phyloP scores from a whole-genome alignment of 2,113 vertebrate genomes.

The Numida meleagris region DNA sequence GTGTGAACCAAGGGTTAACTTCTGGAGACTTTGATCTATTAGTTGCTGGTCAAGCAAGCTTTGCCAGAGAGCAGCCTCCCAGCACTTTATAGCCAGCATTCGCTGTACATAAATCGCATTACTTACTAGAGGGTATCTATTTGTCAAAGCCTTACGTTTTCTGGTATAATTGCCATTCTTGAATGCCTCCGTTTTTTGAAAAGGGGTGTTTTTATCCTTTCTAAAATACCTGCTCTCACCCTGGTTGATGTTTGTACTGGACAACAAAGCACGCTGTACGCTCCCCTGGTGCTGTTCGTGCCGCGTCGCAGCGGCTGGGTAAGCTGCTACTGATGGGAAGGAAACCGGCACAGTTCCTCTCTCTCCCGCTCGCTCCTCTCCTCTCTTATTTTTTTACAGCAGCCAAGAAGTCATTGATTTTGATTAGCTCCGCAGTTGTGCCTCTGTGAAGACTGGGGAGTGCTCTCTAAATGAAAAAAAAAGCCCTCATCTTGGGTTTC shows the following conservation, averaged over 20 bases:
- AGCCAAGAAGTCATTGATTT: conserved; percentile 66
- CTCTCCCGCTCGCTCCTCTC: not conserved
- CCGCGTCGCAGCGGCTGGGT: conserved; percentile 43
- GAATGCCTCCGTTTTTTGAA: conserved; percentile 67
- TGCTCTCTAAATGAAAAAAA: conserved; percentile 51
- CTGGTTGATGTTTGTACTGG: conserved; percentile 65
- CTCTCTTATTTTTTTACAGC: not conserved
- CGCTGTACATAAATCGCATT: conserved; percentile 55
- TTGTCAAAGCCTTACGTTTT: conserved; percentile 68
- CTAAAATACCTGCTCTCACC: conserved; percentile 52
- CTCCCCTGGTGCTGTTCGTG: conserved; percentile 7
- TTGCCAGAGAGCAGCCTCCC: not conserved
- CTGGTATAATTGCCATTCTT: conserved; percentile 60
- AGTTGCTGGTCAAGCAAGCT: not conserved
- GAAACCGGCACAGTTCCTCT: conserved; percentile 51
- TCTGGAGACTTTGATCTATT: not conserved
- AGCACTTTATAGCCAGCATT: conserved; percentile 48
- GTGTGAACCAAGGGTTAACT: not conserved
- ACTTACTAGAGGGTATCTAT: conserved; percentile 30
- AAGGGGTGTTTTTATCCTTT: conserved; percentile 77
- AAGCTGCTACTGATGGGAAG: conserved; percentile 39
- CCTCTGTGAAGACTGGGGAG: conserved; percentile 24
- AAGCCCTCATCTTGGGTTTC: conserved; percentile 73
- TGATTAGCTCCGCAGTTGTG: conserved; percentile 57
- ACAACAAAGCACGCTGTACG: conserved; percentile 43